These are phyloP conservation scores for Xenopus tropicalis DNA, from an alignment of 2,113 vertebrate genomes.

Conservation along the genomic window UCB_Xtro_10.0 CM004445.2:152186001-152186500, in stretches of 20 bases:
- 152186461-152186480: constrained; percentile 49
- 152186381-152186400: background rate
- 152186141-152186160: background rate
- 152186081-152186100: too few species aligned
- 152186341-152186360: background rate
- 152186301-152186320: constrained; percentile 37
- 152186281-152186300: constrained; percentile 8
- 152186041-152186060: too few species aligned
- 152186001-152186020: too few species aligned
- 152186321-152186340: background rate
- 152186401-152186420: constrained; percentile 2
- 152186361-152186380: background rate
- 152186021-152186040: too few species aligned
- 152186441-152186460: background rate
- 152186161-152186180: background rate
- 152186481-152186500: constrained; percentile 64
- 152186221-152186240: background rate
- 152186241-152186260: constrained; percentile 3
- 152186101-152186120: too few species aligned
- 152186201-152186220: background rate
- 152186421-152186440: constrained; percentile 3
- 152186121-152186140: too few species aligned
- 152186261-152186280: background rate
- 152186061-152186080: background rate
- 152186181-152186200: background rate